A percentile compares a stretch with the other conserved stretches of the same genome.
Evolutionary conservation across 2,113 vertebrate species (phyloP).

Genomic region (Aythya baeri): DNA sequence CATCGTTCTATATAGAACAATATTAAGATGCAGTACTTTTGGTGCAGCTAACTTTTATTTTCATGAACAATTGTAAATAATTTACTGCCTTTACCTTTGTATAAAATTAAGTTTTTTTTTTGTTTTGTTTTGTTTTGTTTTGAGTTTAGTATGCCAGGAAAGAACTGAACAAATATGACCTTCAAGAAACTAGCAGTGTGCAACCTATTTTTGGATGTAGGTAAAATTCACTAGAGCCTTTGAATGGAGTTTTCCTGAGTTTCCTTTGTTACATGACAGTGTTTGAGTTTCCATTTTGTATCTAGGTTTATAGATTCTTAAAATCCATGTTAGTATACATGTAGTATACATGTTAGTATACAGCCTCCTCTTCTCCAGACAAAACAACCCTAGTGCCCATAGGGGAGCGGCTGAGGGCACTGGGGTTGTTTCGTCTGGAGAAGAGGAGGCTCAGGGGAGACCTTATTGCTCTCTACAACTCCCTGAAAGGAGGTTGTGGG

Average conservation of each 20-base stretch:
- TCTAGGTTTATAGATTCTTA: background rate
- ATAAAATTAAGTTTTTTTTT: background rate
- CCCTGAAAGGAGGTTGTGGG: no score
- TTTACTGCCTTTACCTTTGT: background rate
- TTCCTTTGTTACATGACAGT: background rate
- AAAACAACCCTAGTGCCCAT: no score
- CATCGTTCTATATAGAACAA: background rate
- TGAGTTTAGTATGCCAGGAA: background rate
- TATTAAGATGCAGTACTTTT: background rate
- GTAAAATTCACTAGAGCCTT: background rate
- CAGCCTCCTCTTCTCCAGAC: no score
- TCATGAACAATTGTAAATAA: background rate
- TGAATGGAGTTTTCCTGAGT: background rate
- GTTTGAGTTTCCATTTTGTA: background rate
- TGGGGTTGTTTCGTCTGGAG: no score
- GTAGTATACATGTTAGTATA: background rate
- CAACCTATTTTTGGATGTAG: background rate
- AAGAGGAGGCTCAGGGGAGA: no score
- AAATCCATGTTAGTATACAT: background rate
- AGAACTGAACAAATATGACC: background rate
- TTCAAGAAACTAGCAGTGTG: background rate
- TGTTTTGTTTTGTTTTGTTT: background rate
- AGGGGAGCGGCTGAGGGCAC: no score
- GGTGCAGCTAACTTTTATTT: background rate
- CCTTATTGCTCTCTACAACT: no score